A percentile compares a stretch with the other conserved stretches of the same genome.
phyloP scores from a whole-genome alignment of 2,888 invertebrate genomes.

The Antheraea yamamai region DNA sequence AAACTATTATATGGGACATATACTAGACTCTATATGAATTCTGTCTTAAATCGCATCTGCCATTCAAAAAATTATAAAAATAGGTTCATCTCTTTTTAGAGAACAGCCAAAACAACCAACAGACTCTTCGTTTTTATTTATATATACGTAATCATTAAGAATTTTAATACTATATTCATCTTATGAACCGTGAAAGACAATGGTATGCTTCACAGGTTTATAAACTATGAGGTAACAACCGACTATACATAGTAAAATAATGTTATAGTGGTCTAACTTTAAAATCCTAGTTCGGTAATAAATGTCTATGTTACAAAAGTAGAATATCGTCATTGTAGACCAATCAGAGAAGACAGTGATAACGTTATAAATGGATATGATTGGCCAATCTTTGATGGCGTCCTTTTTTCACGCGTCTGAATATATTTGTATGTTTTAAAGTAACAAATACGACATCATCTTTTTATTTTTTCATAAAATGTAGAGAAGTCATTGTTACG shows the following conservation, averaged over 20 bases:
- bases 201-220: slow-evolving; percentile 45
- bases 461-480: neutral
- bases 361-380: neutral
- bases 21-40: no score
- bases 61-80: no score
- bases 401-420: neutral
- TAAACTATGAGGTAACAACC: slow-evolving; percentile 44
- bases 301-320: neutral
- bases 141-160: no score
- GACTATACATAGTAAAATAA: slow-evolving; percentile 23
- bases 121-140: neutral
- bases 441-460: no score
- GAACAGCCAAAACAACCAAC: neutral
- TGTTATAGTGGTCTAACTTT: neutral
- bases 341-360: neutral
- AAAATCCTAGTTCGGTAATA: neutral
- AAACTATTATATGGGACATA: no score
- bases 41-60: no score
- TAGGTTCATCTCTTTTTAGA: no score
- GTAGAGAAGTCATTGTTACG: neutral
- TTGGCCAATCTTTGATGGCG: neutral
- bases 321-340: neutral
- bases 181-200: slow-evolving; percentile 28
- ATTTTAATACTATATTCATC: neutral
- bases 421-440: neutral